Evolutionary conservation across 2,888 invertebrate species (phyloP).

Genomic region (Cremastinae sp.): DNA sequence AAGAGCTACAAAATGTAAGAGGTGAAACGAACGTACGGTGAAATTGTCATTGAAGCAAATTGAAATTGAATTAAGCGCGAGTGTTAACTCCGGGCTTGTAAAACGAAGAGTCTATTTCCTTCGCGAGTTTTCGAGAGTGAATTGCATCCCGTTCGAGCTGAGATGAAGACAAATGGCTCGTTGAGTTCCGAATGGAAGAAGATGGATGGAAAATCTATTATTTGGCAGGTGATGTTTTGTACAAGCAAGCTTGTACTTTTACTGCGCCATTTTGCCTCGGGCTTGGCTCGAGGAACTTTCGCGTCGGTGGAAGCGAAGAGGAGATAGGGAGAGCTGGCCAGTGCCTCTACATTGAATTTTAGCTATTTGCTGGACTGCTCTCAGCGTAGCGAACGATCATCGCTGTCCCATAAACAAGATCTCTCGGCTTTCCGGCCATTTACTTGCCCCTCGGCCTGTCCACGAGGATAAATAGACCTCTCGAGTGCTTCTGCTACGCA

Average conservation of each 20-base stretch:
- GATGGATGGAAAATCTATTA: constrained; percentile 51
- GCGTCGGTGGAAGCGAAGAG: too few species aligned
- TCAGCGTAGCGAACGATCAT: constrained; percentile 49
- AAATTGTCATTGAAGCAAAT: too few species aligned
- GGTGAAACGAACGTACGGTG: too few species aligned
- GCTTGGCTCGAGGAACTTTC: too few species aligned
- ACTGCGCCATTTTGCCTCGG: constrained; percentile 8
- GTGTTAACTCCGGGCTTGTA: not conserved
- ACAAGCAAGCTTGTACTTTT: constrained; percentile 19
- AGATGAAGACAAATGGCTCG: constrained; percentile 40
- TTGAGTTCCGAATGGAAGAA: constrained; percentile 32
- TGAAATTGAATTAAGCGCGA: too few species aligned
- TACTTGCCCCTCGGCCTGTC: constrained; percentile 37
- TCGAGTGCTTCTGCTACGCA: constrained; percentile 22
- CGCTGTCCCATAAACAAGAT: constrained; percentile 58
- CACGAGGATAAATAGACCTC: constrained; percentile 47
- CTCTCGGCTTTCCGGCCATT: constrained; percentile 38
- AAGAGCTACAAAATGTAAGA: too few species aligned
- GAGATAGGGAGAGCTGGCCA: constrained; percentile 33
- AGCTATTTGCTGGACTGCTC: constrained; percentile 39
- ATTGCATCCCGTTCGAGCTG: not conserved
- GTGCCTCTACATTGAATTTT: constrained; percentile 41
- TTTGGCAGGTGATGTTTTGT: constrained; percentile 35
- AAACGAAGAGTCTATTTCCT: not conserved
- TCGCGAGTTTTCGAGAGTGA: not conserved